These are phyloP conservation scores for Numenius arquata DNA, from an alignment of 2,113 vertebrate genomes.

Conservation along the genomic window DNA sequence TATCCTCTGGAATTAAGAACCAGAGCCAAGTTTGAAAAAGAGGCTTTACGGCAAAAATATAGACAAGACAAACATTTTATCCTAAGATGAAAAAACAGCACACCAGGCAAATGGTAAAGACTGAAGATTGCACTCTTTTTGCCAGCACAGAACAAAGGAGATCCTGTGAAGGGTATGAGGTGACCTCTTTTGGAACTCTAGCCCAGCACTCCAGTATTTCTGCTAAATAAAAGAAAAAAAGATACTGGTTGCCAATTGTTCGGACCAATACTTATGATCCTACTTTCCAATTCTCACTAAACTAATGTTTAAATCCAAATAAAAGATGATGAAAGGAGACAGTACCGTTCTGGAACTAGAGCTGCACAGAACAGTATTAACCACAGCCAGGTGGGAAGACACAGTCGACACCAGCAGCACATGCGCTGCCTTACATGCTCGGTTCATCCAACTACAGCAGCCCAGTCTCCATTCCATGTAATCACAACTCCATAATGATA, in stretches of 20 bases:
- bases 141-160: neutral
- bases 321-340: neutral
- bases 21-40: neutral
- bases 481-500: neutral
- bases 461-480: accelerated
- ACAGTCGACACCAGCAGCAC: neutral
- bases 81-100: neutral
- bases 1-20: neutral
- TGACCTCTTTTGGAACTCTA: neutral
- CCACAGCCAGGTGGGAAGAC: neutral
- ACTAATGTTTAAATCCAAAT: neutral
- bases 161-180: neutral
- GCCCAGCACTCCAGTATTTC: neutral
- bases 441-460: neutral
- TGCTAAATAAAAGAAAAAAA: neutral
- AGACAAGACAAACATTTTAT: neutral
- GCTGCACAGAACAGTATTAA: neutral
- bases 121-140: neutral
- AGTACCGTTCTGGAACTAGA: neutral
- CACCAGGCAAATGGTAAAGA: neutral
- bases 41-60: neutral
- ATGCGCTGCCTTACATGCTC: neutral
- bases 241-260: neutral
- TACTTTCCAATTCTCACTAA: neutral
- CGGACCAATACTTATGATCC: neutral